These are phyloP conservation scores for Geotrupes spiniger DNA, from an alignment of 2,888 invertebrate species.

Conservation along the genomic window DNA sequence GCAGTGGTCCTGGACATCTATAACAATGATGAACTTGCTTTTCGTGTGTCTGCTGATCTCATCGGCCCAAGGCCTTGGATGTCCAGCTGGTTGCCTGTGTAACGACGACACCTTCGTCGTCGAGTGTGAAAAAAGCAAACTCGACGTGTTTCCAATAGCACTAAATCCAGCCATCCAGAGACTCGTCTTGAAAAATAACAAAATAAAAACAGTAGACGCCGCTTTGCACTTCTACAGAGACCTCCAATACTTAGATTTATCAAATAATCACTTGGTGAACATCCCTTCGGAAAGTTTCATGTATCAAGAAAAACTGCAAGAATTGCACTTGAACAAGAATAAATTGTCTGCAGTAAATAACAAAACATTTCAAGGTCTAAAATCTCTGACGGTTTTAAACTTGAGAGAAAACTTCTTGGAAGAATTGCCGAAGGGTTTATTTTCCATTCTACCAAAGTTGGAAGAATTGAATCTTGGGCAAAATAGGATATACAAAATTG, in stretches of 20 bases:
- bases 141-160: conserved; percentile 87
- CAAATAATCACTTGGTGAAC: conserved; percentile 79
- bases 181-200: conserved; percentile 79
- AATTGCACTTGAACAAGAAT: conserved; percentile 80
- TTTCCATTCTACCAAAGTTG: conserved; percentile 69
- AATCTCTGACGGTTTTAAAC: conserved; percentile 76
- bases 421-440: conserved; percentile 71
- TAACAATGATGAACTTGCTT: conserved; percentile 34
- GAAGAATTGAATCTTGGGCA: conserved; percentile 84
- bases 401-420: conserved; percentile 79
- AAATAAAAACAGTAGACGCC: conserved; percentile 84
- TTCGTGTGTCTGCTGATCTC: conserved; percentile 30
- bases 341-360: conserved; percentile 79
- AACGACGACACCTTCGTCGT: conserved; percentile 87
- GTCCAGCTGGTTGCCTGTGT: conserved; percentile 84
- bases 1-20: conserved; percentile 32
- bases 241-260: conserved; percentile 79
- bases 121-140: conserved; percentile 78
- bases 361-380: conserved; percentile 75
- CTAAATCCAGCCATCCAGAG: conserved; percentile 87
- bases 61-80: conserved; percentile 62
- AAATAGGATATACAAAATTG: conserved; percentile 79
- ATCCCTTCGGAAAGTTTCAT: conserved; percentile 77
- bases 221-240: conserved; percentile 87
- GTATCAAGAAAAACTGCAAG: conserved; percentile 77